phyloP scores from a whole-genome alignment of 2,797 vertebrate genomes.

The Takifugu rubripes region DNA sequence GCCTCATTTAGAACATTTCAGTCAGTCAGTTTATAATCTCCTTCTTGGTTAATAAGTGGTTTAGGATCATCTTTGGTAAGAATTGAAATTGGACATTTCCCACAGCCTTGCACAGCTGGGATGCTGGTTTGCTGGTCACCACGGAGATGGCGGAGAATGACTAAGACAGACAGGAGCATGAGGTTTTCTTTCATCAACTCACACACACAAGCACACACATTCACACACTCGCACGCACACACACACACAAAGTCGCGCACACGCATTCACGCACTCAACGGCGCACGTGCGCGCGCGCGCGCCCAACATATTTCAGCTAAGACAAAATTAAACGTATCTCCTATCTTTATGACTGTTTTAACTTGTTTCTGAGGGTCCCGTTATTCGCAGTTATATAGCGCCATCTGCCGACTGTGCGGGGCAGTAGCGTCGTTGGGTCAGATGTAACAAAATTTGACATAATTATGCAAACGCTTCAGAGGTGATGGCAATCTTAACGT shows the following conservation, averaged over 20 bases:
- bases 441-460: neutral
- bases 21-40: too few relatives aligned
- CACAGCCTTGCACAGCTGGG: conserved; percentile 41
- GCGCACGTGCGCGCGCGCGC: conserved; percentile 16
- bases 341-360: too few relatives aligned
- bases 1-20: neutral
- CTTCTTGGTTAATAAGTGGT: too few relatives aligned
- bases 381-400: conserved; percentile 9
- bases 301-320: conserved; percentile 16
- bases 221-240: conserved; percentile 32
- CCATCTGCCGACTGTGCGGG: conserved; percentile 31
- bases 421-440: too few relatives aligned
- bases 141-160: conserved; percentile 46
- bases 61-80: too few relatives aligned
- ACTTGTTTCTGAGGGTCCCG: too few relatives aligned
- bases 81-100: conserved; percentile 25
- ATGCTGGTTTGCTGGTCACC: conserved; percentile 52
- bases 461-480: neutral
- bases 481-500: neutral
- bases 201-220: conserved; percentile 25
- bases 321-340: too few relatives aligned
- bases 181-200: conserved; percentile 43
- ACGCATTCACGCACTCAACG: conserved; percentile 16
- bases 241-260: conserved; percentile 25
- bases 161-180: conserved; percentile 15